phyloP scores from a whole-genome alignment of 1,140 invertebrate species.

The Pantala flavescens region DNA sequence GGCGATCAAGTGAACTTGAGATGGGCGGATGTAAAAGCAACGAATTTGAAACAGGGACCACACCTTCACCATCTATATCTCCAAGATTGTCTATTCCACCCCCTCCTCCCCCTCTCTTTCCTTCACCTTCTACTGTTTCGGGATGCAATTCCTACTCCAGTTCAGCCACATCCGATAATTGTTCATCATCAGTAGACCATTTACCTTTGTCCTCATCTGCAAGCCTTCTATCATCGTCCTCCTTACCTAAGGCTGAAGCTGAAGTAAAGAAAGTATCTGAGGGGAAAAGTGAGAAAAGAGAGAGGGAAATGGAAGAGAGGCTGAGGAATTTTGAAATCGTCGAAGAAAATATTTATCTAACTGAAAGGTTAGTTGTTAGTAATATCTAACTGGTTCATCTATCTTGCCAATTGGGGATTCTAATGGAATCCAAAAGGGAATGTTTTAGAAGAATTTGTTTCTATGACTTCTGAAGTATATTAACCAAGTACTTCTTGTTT shows the following conservation, averaged over 20 bases:
- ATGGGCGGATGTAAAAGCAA: slow-evolving; percentile 40
- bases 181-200: background rate
- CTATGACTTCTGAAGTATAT: no score
- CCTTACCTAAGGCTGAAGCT: slow-evolving; percentile 17
- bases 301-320: slow-evolving; percentile 53
- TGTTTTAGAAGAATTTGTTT: no score
- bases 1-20: slow-evolving; percentile 70
- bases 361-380: slow-evolving; percentile 43
- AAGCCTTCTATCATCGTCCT: background rate
- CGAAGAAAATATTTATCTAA: slow-evolving; percentile 74
- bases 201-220: background rate
- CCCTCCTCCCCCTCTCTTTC: background rate
- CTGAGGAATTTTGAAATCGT: slow-evolving; percentile 69
- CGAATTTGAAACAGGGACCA: slow-evolving; percentile 24
- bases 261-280: slow-evolving; percentile 20
- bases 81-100: slow-evolving; percentile 17
- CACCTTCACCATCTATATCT: slow-evolving; percentile 7
- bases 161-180: background rate
- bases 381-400: no score
- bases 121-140: no score
- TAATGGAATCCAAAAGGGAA: no score
- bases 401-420: no score
- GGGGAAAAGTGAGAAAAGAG: slow-evolving; percentile 19
- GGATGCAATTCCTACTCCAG: background rate
- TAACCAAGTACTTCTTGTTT: no score